A percentile compares a stretch with the other conserved stretches of the same genome.
Evolutionary conservation across 2,888 invertebrate genomes (phyloP).

Genomic region (Protodeltote pygarga): DNA sequence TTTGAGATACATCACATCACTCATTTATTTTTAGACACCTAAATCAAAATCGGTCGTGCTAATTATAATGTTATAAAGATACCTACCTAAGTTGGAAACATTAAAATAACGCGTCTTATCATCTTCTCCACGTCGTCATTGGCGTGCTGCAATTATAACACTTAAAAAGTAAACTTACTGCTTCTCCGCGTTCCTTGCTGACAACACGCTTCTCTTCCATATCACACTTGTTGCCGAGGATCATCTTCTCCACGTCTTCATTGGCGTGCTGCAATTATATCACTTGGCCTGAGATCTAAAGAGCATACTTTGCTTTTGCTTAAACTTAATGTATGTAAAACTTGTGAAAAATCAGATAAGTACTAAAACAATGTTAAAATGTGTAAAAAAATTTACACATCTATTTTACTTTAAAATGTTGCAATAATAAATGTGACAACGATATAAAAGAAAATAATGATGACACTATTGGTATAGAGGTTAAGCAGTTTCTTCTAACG

Average conservation of each 20-base stretch:
- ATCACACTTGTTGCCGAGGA: constrained; percentile 99
- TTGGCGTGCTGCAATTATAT: constrained; percentile 93
- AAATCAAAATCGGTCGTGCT: constrained; percentile 3
- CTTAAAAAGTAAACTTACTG: constrained; percentile 87
- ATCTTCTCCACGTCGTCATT: too few species aligned
- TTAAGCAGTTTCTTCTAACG: too few species aligned
- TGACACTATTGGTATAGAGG: too few species aligned
- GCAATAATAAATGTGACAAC: too few species aligned
- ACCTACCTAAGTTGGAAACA: background rate
- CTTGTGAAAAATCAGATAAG: too few species aligned
- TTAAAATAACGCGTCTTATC: background rate
- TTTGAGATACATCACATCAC: too few species aligned
- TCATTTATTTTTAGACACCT: background rate
- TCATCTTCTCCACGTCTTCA: constrained; percentile 99
- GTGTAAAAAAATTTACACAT: too few species aligned
- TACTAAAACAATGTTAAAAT: too few species aligned
- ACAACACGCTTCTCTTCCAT: constrained; percentile 98
- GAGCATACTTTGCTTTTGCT: background rate
- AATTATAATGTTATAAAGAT: constrained; percentile 2
- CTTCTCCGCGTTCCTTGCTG: constrained; percentile 96
- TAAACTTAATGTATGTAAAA: too few species aligned
- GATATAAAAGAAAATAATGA: too few species aligned
- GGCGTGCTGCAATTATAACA: background rate
- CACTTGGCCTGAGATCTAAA: constrained; percentile 1
- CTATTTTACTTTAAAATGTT: too few species aligned